Evolutionary conservation across 2,888 invertebrate species (phyloP).

Genomic region (Rhingia rostrata): DNA sequence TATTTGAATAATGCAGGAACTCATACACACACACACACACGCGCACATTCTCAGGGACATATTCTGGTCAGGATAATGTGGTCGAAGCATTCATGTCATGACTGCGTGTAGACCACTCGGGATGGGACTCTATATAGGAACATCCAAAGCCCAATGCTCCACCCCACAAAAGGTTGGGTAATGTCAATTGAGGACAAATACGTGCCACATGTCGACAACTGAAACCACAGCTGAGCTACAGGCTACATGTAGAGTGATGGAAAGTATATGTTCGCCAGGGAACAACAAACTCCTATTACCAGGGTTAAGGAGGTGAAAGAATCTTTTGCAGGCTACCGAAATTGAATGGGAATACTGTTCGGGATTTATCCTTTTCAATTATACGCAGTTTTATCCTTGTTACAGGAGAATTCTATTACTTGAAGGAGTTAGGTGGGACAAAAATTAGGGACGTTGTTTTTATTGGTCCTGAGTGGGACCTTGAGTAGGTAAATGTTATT

Average conservation of each 20-base stretch:
- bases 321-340: too few species aligned
- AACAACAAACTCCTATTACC: conserved; percentile 19
- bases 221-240: conserved; percentile 24
- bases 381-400: too few species aligned
- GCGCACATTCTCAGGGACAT: conserved; percentile 3
- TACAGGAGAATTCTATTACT: too few species aligned
- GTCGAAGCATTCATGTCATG: conserved; percentile 36
- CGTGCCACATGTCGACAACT: conserved; percentile 42
- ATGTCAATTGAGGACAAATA: conserved; percentile 43
- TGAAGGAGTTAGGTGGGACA: too few species aligned
- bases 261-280: conserved; percentile 2
- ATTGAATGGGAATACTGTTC: too few species aligned
- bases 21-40: conserved; percentile 2
- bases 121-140: background rate
- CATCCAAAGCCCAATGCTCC: background rate
- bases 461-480: too few species aligned
- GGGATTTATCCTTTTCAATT: too few species aligned
- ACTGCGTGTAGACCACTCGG: conserved; percentile 25
- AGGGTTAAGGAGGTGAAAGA: background rate
- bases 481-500: too few species aligned
- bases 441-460: too few species aligned
- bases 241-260: background rate
- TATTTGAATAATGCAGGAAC: conserved; percentile 19
- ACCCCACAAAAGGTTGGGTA: conserved; percentile 23
- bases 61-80: conserved; percentile 17